A percentile compares a stretch with the other conserved stretches of the same genome.
phyloP scores from a whole-genome alignment of 2,888 invertebrate genomes.

The Timandra comae region DNA sequence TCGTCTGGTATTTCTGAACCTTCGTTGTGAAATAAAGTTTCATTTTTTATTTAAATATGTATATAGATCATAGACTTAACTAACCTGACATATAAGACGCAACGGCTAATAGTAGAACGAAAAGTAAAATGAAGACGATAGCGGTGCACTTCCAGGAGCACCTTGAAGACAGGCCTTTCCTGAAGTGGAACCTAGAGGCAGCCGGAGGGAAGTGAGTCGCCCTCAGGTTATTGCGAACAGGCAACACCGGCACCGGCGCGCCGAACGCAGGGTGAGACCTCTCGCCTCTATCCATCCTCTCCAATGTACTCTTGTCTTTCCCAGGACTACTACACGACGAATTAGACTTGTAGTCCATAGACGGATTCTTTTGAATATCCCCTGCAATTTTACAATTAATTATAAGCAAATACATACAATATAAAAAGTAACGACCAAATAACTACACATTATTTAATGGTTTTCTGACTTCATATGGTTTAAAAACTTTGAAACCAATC shows the following conservation, averaged over 20 bases:
- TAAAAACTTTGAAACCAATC: no score
- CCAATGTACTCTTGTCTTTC: conserved; percentile 75
- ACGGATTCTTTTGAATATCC: conserved; percentile 89
- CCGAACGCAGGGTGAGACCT: conserved; percentile 79
- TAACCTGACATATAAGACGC: conserved; percentile 92
- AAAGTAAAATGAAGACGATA: conserved; percentile 89
- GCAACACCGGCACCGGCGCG: conserved; percentile 85
- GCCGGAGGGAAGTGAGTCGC: conserved; percentile 84
- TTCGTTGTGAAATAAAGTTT: no score
- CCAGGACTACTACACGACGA: conserved; percentile 92
- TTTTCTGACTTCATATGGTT: no score
- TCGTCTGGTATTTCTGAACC: no score
- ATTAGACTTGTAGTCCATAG: conserved; percentile 91
- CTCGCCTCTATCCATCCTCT: conserved; percentile 76
- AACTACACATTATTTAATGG: no score
- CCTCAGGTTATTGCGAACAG: conserved; percentile 83
- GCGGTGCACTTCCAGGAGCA: conserved; percentile 97
- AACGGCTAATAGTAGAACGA: conserved; percentile 88
- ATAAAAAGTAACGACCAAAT: no score
- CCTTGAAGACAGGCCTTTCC: conserved; percentile 88
- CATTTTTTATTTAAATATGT: no score
- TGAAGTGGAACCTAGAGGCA: conserved; percentile 88
- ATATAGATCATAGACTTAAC: no score
- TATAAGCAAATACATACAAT: no score
- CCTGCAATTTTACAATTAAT: conserved; percentile 82